Evolutionary conservation across 2,113 vertebrate species (phyloP), one percentile per base, ranked within the genome.

Genomic region (Mesitornis unicolor): DNA sequence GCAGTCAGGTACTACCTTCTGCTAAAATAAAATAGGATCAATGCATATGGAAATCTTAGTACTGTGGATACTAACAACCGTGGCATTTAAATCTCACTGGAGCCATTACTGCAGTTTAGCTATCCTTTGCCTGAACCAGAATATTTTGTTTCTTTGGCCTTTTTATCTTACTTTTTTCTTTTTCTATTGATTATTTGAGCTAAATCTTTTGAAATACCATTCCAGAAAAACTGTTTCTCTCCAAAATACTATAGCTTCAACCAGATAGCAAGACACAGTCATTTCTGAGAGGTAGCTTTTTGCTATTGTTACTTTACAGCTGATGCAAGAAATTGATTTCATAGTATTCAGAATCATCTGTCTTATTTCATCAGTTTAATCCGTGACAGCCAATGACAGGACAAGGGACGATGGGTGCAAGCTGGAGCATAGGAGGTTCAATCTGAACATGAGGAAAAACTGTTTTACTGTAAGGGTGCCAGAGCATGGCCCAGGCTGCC

Each of bases 161-260:
- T 84, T 95, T 87, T 85, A 82, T 65, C 42, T 84, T 67, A 28
- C 29, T 31, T 85, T 74, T 43, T 59, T 75, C 16, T 16, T 38
- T 11, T 43, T 38, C 42, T 69, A 38, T 36, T 84, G 54, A 89
- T 92, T 95, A 43, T 78, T 94, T 84, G 29, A 85, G 43, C 33
- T 92, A 56, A 74, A 65, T 71, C 70, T 78, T 93, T 92, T 94
- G 79, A 93, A 85, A 89, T 54, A 38, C 26, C 11, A 29, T 85
- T 87, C 29, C 31, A 69, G 45, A 86, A 80, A 94, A 51, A 21
- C 61, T 60, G 21, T 89, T 97, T 90, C 90, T 95, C 63, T 90
- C 81, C 36, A 71, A 94, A 96, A 93, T 81, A 74, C 71, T 84
- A 2, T 70, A 80, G 61, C 79, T 95, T 97, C 80, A 83, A 67